Base-by-base conservation (phyloP, 2,113 vertebrate species). In the Pygoscelis antarcticus region DNA sequence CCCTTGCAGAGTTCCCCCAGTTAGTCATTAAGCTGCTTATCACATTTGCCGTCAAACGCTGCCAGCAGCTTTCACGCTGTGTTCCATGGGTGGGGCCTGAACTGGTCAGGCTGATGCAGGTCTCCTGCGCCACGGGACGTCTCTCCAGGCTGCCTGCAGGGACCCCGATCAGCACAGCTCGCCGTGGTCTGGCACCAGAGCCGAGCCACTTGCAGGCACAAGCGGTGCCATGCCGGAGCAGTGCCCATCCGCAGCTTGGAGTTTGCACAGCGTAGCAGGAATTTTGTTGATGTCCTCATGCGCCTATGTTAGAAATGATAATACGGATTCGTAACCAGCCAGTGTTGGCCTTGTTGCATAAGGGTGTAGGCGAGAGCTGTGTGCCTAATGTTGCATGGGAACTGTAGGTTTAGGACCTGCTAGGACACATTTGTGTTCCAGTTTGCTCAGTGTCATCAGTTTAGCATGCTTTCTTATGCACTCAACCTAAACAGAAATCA, bases 1-100 rank as follows among this genome's bases (percentile, higher is more conserved):
- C 57, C 34, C 46, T 77, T 89, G 62, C 76, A 21, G 55, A 13
- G 57, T 55, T 96, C 15, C 44, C 23, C 27, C 38, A 36, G 74
- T 96, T 95, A 96, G 91, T 89, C 70, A 96, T 95, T 95, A 95
- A 89, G 38, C 65, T 61, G 74, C 89, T 95, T 96, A 97, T 92
- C 94, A 38, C 40, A 12, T 54, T 58, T 55, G 69, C 76, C 0
- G 21, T 90, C 80, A 78, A 13, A 49, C 0, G 0, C 68, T 89
- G 76, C 72, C 0, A 54, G 90, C 87, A 95, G 80, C 72, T 88
- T 54, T 74, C 70, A 27, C 0, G 0, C 47, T 51, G 12, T 70
- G 64, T 46, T 90, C 32, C 52, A 9, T 7, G 26, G 18, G 38
- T 14, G 29, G 76, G 54, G 62, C 16, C 72, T 82, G 60, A 71